phyloP scores from a whole-genome alignment of 2,797 vertebrate species.

The Microchirus variegatus region DNA sequence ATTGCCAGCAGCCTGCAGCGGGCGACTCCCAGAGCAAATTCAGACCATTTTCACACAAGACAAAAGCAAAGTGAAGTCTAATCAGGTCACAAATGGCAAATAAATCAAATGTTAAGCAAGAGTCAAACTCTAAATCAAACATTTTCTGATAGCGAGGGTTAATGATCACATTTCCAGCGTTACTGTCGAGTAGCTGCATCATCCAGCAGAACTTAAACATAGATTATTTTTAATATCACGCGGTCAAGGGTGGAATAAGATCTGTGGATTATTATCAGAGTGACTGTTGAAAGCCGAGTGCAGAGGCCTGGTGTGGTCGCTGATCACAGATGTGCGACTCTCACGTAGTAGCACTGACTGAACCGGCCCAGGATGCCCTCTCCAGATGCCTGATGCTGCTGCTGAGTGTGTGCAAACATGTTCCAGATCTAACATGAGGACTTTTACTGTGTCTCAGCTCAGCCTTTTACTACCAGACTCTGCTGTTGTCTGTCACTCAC shows the following conservation, averaged over 20 bases:
- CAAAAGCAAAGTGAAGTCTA: too few species aligned
- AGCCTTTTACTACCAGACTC: constrained; percentile 14
- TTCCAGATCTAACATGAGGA: constrained; percentile 18
- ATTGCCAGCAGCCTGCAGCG: not conserved
- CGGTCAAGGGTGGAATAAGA: not conserved
- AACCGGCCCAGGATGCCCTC: constrained; percentile 22
- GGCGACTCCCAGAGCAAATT: not conserved
- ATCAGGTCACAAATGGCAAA: too few species aligned
- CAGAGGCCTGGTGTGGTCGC: not conserved
- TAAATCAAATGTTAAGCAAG: too few species aligned
- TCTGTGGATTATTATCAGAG: not conserved
- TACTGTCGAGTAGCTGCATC: too few species aligned
- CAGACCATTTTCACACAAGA: too few species aligned
- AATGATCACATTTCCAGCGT: too few species aligned
- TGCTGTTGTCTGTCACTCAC: constrained; percentile 9
- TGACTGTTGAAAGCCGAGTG: not conserved
- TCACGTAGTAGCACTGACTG: not conserved
- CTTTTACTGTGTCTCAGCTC: constrained; percentile 7
- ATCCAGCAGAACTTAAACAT: too few species aligned
- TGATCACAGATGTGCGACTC: not conserved
- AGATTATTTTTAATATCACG: not conserved
- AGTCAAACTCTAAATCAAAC: too few species aligned
- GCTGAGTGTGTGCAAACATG: not conserved
- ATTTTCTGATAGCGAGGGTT: too few species aligned
- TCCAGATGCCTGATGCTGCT: constrained; percentile 50